Conservation (phyloP, 2,113 vertebrate species). For the Callipepla squamata region DNA sequence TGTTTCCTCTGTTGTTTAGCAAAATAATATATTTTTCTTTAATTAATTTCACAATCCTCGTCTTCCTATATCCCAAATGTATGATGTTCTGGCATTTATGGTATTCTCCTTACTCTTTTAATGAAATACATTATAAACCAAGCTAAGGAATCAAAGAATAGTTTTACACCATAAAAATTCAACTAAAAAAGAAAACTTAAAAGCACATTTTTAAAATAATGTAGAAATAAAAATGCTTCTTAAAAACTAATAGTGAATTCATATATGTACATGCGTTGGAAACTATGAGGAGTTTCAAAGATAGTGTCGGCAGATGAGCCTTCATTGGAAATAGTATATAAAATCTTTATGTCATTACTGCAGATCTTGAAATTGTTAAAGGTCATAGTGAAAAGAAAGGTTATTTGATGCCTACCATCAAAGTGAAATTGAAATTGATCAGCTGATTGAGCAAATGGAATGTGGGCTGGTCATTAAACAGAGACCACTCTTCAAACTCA, state of each 20-base stretch:
- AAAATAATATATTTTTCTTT: background rate
- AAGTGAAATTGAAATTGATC: background rate
- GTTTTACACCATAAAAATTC: background rate
- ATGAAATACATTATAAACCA: background rate
- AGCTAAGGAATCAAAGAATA: background rate
- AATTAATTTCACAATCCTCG: background rate
- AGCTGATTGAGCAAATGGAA: background rate
- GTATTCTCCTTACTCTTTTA: background rate
- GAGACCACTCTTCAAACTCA: background rate
- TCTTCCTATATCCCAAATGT: background rate
- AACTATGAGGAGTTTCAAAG: background rate
- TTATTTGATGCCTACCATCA: background rate
- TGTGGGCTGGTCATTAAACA: background rate
- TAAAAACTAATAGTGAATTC: background rate
- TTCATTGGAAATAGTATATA: background rate
- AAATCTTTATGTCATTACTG: background rate
- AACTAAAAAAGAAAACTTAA: background rate
- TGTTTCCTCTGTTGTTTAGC: background rate
- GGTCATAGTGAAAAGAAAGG: background rate
- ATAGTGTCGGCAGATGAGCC: background rate
- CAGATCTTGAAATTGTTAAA: slow-evolving; percentile 6
- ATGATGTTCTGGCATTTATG: background rate
- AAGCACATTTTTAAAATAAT: background rate
- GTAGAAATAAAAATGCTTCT: background rate
- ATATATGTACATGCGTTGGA: background rate